A percentile compares a stretch with the other conserved stretches of the same genome.
phyloP scores from a whole-genome alignment of 2,113 vertebrate genomes.

The Ptilorrhoa leucosticta region DNA sequence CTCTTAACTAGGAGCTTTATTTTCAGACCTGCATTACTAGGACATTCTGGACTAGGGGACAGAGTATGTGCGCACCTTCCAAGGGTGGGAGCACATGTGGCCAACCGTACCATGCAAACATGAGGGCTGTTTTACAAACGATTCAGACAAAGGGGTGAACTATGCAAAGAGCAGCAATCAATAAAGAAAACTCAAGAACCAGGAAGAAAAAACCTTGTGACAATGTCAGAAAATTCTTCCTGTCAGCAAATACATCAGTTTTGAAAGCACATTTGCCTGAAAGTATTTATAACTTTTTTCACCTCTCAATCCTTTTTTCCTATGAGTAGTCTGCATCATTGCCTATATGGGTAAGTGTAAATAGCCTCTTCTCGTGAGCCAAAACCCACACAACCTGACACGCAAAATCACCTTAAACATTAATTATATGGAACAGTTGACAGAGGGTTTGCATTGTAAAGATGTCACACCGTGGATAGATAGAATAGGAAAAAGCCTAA shows the following conservation, averaged over 20 bases:
- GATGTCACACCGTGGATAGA: neutral
- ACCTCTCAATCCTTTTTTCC: neutral
- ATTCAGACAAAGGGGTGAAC: neutral
- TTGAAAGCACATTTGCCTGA: neutral
- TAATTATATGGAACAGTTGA: neutral
- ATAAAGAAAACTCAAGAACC: neutral
- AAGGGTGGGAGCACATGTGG: neutral
- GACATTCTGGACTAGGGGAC: neutral
- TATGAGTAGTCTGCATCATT: neutral
- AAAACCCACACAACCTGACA: neutral
- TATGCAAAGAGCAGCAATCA: neutral
- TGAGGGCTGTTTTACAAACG: neutral
- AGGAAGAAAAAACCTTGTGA: neutral
- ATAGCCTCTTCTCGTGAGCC: neutral
- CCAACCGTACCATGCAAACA: neutral
- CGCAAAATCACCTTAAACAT: neutral
- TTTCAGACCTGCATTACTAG: neutral
- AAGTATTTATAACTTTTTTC: neutral
- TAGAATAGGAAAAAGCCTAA: constrained; percentile 1
- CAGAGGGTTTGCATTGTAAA: neutral
- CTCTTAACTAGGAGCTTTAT: neutral
- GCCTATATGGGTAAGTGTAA: neutral
- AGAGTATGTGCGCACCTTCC: neutral
- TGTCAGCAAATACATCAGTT: neutral
- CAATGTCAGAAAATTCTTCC: neutral